These are phyloP conservation scores for Pangasius sanitwongsei DNA, from an alignment of 2,797 vertebrate genomes.

Conservation along the genomic window DNA sequence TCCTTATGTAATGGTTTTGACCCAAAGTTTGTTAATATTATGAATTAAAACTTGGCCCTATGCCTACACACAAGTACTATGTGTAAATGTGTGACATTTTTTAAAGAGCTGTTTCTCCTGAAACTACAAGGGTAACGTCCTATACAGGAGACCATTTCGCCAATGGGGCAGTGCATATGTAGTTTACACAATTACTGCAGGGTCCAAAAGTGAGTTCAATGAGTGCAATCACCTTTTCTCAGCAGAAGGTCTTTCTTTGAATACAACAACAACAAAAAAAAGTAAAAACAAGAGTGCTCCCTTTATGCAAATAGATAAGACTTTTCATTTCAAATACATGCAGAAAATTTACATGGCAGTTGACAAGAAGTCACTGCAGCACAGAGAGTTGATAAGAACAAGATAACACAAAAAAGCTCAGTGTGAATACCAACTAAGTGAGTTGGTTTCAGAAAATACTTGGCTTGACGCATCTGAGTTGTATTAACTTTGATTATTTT, in stretches of 20 bases:
- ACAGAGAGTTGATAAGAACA: not conserved
- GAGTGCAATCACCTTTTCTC: conserved; percentile 9
- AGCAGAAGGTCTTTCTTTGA: conserved; percentile 12
- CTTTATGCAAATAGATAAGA: conserved; percentile 35
- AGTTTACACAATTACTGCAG: conserved; percentile 32
- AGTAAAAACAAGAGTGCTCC: not conserved
- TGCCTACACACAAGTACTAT: not conserved
- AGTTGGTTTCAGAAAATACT: not conserved
- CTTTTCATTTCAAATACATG: conserved; percentile 51
- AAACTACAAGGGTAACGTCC: conserved; percentile 11
- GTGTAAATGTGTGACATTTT: not conserved
- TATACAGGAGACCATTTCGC: conserved; percentile 19
- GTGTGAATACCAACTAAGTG: not conserved
- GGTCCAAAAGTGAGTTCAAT: conserved; percentile 21
- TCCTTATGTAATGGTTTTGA: not conserved
- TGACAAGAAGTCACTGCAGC: conserved; percentile 16
- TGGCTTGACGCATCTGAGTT: not conserved
- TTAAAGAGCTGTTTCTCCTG: not conserved
- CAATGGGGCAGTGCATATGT: conserved; percentile 5
- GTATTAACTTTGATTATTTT: not conserved
- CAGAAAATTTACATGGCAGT: conserved; percentile 46
- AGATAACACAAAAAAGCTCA: not conserved
- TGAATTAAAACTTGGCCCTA: not conserved
- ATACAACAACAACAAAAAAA: conserved; percentile 23
- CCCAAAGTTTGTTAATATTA: not conserved